phyloP scores from a whole-genome alignment of 2,888 invertebrate species.

The Catocala sponsa region DNA sequence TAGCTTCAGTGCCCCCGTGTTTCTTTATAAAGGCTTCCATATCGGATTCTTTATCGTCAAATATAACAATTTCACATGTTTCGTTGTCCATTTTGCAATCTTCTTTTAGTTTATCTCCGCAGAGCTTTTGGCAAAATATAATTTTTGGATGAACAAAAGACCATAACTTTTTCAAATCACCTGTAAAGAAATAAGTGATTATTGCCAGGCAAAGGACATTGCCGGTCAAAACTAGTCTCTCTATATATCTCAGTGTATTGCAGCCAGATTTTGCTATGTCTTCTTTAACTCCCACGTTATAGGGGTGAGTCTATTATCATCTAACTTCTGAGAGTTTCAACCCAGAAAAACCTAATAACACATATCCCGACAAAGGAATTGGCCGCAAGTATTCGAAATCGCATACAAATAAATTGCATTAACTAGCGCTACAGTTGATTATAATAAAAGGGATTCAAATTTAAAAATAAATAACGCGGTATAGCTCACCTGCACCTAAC shows the following conservation, averaged over 20 bases:
- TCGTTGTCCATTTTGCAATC: constrained; percentile 45
- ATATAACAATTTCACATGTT: constrained; percentile 53
- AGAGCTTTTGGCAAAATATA: constrained; percentile 60
- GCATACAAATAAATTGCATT: no score
- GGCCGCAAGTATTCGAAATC: no score
- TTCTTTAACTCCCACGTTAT: no score
- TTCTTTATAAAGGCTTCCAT: constrained; percentile 55
- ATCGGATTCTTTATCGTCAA: constrained; percentile 57
- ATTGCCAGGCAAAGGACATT: neutral
- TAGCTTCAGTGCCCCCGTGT: constrained; percentile 58
- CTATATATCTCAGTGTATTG: no score
- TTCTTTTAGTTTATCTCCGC: constrained; percentile 51
- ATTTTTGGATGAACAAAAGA: constrained; percentile 57
- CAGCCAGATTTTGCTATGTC: no score
- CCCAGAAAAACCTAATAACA: no score
- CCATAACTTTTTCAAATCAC: constrained; percentile 45
- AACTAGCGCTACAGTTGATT: no score
- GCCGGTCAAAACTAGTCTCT: no score
- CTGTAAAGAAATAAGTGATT: constrained; percentile 34
- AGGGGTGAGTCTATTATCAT: neutral
- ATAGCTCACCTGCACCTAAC: constrained; percentile 9
- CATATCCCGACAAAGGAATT: no score
- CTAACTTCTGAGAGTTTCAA: no score
- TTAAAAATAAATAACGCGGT: no score
- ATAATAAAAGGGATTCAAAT: no score